These are phyloP conservation scores for Tetranychus truncatus DNA, from an alignment of 2,888 invertebrate species.

Conservation along the genomic window DNA sequence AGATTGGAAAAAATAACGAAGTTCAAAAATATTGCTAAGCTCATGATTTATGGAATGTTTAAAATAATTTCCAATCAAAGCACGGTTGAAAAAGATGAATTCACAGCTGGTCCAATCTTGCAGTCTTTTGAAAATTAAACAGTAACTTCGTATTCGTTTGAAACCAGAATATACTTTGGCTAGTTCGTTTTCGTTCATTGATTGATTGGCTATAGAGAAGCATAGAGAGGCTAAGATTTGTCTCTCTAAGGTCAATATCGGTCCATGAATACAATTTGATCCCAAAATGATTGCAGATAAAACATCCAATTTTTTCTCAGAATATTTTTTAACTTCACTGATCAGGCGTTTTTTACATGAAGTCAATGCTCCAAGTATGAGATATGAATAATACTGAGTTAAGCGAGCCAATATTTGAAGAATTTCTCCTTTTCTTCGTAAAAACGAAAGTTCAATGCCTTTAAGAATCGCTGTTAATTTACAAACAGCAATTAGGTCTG, in stretches of 20 bases:
- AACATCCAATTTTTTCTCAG: slow-evolving; percentile 34
- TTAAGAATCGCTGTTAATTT: slow-evolving; percentile 19
- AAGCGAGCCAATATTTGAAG: slow-evolving; percentile 13
- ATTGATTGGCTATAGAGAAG: slow-evolving; percentile 12
- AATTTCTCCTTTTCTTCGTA: slow-evolving; percentile 14
- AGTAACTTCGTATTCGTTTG: slow-evolving; percentile 8
- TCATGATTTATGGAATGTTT: slow-evolving; percentile 16
- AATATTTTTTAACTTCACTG: slow-evolving; percentile 25
- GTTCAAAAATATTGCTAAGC: slow-evolving; percentile 13
- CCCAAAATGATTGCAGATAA: slow-evolving; percentile 56
- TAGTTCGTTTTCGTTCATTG: slow-evolving; percentile 16
- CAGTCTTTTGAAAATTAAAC: slow-evolving; percentile 13
- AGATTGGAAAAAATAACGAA: slow-evolving; percentile 21
- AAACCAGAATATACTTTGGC: slow-evolving; percentile 12
- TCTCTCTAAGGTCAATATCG: slow-evolving; percentile 25
- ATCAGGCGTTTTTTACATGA: slow-evolving; percentile 14
- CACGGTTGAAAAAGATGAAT: slow-evolving; percentile 20
- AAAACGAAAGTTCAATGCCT: slow-evolving; percentile 17
- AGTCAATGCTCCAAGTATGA: slow-evolving; percentile 16
- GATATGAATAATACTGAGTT: slow-evolving; percentile 19
- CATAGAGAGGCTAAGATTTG: slow-evolving; percentile 17
- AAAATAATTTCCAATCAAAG: slow-evolving; percentile 17
- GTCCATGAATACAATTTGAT: slow-evolving; percentile 34
- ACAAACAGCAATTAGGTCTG: slow-evolving; percentile 17
- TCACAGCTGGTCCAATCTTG: slow-evolving; percentile 17